phyloP scores from a whole-genome alignment of 2,888 invertebrate species.

The Caenorhabditis panamensis region DNA sequence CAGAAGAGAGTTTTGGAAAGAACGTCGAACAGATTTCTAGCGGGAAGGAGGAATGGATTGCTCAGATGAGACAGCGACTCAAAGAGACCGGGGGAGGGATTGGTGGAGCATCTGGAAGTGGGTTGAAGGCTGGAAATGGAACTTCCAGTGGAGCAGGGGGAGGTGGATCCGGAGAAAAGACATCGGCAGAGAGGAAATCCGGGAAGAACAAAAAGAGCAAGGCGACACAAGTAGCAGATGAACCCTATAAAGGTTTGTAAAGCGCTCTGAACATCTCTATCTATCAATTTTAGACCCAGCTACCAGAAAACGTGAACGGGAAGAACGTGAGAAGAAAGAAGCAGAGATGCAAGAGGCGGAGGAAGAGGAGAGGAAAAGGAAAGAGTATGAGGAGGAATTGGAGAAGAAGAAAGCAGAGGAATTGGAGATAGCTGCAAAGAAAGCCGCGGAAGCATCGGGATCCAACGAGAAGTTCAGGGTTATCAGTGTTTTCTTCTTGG shows the following conservation, averaged over 20 bases:
- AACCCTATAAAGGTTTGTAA: slow-evolving; percentile 67
- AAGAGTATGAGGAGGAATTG: slow-evolving; percentile 56
- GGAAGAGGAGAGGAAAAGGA: slow-evolving; percentile 56
- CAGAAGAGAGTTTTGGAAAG: slow-evolving; percentile 73
- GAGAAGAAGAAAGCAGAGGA: slow-evolving; percentile 43
- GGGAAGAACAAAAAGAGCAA: slow-evolving; percentile 56
- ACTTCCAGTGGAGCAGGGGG: slow-evolving; percentile 23
- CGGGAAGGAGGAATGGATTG: slow-evolving; percentile 80
- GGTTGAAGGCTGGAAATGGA: slow-evolving; percentile 40
- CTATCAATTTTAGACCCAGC: slow-evolving; percentile 58
- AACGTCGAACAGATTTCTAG: slow-evolving; percentile 77
- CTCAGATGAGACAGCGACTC: slow-evolving; percentile 72
- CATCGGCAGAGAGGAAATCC: slow-evolving; percentile 31
- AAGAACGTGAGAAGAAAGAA: slow-evolving; percentile 64
- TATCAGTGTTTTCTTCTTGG: no score
- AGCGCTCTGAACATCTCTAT: background rate
- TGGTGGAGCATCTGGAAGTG: slow-evolving; percentile 53
- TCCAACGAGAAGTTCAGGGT: background rate
- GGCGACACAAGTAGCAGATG: slow-evolving; percentile 63
- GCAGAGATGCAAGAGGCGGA: slow-evolving; percentile 61
- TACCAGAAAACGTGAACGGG: slow-evolving; percentile 66
- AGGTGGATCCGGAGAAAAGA: slow-evolving; percentile 37
- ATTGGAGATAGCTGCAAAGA: slow-evolving; percentile 41
- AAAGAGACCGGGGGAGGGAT: slow-evolving; percentile 56
- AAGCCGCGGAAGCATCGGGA: slow-evolving; percentile 23